Percentiles rank a stretch among this genome's conserved stretches.
Evolutionary conservation across 2,113 vertebrate species (phyloP).

Genomic region (Maccullochella peelii): DNA sequence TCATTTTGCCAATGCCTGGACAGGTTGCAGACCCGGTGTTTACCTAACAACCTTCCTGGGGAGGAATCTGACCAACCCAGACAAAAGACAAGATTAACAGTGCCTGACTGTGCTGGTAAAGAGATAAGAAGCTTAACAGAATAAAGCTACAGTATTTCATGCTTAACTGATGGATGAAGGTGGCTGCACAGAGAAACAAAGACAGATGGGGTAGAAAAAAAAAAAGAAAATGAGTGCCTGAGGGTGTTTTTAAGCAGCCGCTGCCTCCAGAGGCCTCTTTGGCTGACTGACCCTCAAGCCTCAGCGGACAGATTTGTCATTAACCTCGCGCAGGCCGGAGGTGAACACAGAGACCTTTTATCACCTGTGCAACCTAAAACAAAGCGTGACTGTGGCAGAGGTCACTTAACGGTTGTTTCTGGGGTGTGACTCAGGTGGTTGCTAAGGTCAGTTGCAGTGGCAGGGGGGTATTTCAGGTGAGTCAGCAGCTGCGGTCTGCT

Average conservation of each 20-base stretch:
- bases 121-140: constrained; percentile 82
- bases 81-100: constrained; percentile 81
- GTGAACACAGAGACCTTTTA: constrained; percentile 68
- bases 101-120: constrained; percentile 71
- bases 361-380: constrained; percentile 67
- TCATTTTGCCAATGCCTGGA: constrained; percentile 57
- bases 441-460: constrained; percentile 61
- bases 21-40: constrained; percentile 67
- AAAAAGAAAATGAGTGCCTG: constrained; percentile 41
- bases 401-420: constrained; percentile 48
- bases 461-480: constrained; percentile 53
- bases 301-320: constrained; percentile 69
- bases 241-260: constrained; percentile 43
- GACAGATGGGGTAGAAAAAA: constrained; percentile 38
- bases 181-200: constrained; percentile 50
- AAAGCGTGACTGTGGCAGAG: constrained; percentile 58
- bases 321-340: constrained; percentile 57
- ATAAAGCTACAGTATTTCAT: constrained; percentile 74
- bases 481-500: constrained; percentile 5
- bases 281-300: constrained; percentile 48
- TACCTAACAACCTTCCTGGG: constrained; percentile 73
- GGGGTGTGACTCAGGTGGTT: constrained; percentile 58
- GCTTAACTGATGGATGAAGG: constrained; percentile 71
- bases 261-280: constrained; percentile 55
- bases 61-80: constrained; percentile 71